Conservation (phyloP, 2,113 vertebrate genomes). For the Cercocebus atys region DNA sequence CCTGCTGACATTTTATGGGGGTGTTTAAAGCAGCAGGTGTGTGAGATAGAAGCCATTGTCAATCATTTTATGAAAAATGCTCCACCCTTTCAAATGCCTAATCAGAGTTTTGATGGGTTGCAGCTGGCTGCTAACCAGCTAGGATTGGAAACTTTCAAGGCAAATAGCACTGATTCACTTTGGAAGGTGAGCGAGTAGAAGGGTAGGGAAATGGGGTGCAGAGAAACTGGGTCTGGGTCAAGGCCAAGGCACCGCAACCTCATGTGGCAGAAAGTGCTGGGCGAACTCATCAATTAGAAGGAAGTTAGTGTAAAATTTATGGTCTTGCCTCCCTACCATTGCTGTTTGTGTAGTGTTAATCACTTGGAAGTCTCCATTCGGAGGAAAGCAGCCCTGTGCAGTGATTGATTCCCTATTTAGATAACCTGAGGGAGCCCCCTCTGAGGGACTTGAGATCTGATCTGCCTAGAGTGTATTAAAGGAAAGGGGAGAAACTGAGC, state of each 20-base stretch:
- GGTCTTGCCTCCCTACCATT: not conserved
- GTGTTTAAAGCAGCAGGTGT: slow-evolving; percentile 80
- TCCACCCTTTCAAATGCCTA: slow-evolving; percentile 48
- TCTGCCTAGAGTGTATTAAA: not conserved
- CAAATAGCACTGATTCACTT: not conserved
- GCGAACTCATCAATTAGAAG: slow-evolving; percentile 69
- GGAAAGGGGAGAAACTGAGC: not conserved
- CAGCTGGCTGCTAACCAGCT: slow-evolving; percentile 59
- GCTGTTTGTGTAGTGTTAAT: slow-evolving; percentile 49
- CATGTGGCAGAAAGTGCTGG: not conserved
- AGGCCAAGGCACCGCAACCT: not conserved
- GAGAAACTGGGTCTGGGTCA: slow-evolving; percentile 27
- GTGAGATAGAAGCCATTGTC: slow-evolving; percentile 66
- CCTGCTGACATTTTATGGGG: slow-evolving; percentile 63
- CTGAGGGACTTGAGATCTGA: not conserved
- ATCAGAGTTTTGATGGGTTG: slow-evolving; percentile 61
- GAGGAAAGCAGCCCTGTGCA: slow-evolving; percentile 56
- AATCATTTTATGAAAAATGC: slow-evolving; percentile 65
- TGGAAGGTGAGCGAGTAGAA: not conserved
- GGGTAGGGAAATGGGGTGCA: not conserved
- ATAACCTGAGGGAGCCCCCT: slow-evolving; percentile 31
- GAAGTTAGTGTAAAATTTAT: slow-evolving; percentile 66
- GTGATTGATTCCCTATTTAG: slow-evolving; percentile 69
- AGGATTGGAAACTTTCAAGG: not conserved
- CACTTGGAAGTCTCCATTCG: not conserved